Percentiles rank a stretch among this genome's conserved stretches.
These are phyloP conservation scores for Nansenia antarctica DNA, from an alignment of 2,113 vertebrate genomes.

Conservation along the genomic window DNA sequence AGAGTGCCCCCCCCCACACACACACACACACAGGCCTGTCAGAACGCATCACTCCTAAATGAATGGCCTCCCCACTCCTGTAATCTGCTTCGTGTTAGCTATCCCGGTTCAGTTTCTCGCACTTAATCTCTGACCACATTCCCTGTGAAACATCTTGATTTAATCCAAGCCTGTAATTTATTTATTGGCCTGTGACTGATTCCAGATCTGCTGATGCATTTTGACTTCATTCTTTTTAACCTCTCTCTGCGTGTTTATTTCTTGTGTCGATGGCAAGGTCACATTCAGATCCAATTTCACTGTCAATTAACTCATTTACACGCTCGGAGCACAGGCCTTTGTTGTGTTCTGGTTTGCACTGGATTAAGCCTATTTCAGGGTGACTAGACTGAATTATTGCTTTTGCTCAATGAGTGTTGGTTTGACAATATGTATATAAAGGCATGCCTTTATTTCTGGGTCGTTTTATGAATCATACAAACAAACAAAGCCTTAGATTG, in stretches of 20 bases:
- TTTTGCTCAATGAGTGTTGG: neutral
- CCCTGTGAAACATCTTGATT: constrained; percentile 57
- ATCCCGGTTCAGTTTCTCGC: constrained; percentile 48
- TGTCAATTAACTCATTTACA: constrained; percentile 13
- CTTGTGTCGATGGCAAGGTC: neutral
- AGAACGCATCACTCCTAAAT: constrained; percentile 18
- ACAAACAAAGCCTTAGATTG: neutral
- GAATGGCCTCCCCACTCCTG: constrained; percentile 18
- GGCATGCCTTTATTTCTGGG: neutral
- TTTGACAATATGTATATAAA: neutral
- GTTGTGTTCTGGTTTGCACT: neutral
- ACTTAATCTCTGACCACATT: constrained; percentile 58
- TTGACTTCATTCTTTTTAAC: constrained; percentile 4
- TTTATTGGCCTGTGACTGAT: constrained; percentile 40
- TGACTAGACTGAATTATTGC: neutral
- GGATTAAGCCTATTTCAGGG: neutral
- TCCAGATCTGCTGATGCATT: constrained; percentile 37
- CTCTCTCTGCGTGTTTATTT: constrained; percentile 3
- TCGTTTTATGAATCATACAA: neutral
- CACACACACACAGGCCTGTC: neutral
- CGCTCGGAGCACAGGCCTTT: neutral
- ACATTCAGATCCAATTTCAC: constrained; percentile 7
- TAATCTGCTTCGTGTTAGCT: constrained; percentile 54
- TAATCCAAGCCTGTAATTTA: constrained; percentile 47
- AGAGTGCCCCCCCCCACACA: too few species aligned